These are phyloP conservation scores for Myotis vivesi DNA, from an alignment of 2,797 vertebrate species.

Conservation along the genomic window DNA sequence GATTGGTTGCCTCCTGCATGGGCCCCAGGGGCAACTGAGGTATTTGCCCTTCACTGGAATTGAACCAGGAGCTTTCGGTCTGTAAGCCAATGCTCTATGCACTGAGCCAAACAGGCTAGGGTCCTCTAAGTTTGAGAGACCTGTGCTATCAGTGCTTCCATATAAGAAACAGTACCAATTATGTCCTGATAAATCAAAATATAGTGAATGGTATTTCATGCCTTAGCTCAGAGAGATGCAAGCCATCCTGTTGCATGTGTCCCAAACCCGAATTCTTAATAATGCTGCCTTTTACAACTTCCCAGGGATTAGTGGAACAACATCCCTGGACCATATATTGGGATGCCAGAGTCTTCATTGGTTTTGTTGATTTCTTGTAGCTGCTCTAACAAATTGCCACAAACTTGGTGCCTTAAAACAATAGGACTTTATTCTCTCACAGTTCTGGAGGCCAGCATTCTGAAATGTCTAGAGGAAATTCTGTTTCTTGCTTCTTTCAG, in stretches of 20 bases:
- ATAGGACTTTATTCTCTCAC: not conserved
- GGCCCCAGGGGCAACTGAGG: too few relatives aligned
- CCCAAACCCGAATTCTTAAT: not conserved
- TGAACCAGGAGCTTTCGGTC: too few relatives aligned
- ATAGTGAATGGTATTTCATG: not conserved
- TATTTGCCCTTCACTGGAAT: too few relatives aligned
- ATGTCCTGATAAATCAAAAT: not conserved
- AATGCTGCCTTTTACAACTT: not conserved
- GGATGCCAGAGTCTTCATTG: not conserved
- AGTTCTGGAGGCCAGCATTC: not conserved
- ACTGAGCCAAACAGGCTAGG: too few relatives aligned
- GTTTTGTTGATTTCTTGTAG: slow-evolving; percentile 13
- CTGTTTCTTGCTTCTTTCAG: not conserved
- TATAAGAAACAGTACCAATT: not conserved
- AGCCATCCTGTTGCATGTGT: not conserved
- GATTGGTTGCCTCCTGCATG: too few relatives aligned
- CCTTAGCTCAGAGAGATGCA: not conserved
- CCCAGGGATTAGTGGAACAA: not conserved
- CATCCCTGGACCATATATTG: not conserved
- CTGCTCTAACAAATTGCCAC: not conserved
- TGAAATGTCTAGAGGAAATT: not conserved
- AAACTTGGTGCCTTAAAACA: not conserved
- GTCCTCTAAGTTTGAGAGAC: not conserved
- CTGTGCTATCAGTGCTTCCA: not conserved
- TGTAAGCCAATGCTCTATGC: too few relatives aligned